Evolutionary conservation across 2,113 vertebrate species (phyloP).

Genomic region (Halcyon malimbica): DNA sequence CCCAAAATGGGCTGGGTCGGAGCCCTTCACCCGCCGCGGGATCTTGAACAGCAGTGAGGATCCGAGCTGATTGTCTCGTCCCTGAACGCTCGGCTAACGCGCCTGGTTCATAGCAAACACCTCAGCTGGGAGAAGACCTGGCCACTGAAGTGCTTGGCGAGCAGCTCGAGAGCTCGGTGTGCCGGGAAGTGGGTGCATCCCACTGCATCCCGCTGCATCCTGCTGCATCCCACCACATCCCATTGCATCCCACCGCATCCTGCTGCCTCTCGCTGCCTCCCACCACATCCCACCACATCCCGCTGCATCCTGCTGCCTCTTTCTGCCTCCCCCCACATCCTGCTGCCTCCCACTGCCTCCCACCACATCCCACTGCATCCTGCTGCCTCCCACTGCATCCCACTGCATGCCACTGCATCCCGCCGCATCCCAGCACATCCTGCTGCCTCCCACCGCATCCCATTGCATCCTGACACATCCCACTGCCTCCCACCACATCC

Average conservation of each 20-base stretch:
- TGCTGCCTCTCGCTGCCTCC: too few relatives aligned
- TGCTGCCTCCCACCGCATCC: background rate
- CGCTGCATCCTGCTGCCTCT: background rate
- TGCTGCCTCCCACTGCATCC: too few relatives aligned
- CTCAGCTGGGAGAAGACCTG: background rate
- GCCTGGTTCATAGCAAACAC: background rate
- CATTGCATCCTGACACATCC: background rate
- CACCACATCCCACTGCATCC: too few relatives aligned
- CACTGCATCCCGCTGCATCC: background rate
- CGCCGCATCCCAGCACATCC: too few relatives aligned
- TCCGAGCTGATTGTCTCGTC: background rate
- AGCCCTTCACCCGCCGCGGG: background rate
- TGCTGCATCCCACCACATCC: too few relatives aligned
- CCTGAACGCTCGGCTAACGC: background rate
- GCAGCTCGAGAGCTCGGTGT: background rate
- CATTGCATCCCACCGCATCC: background rate
- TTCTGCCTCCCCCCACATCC: background rate
- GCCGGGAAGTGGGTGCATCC: background rate
- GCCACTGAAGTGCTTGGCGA: background rate
- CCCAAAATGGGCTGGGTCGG: background rate
- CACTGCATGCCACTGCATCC: too few relatives aligned
- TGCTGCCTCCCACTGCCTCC: too few relatives aligned
- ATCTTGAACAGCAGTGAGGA: background rate
- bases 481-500: background rate
- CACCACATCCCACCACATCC: background rate